Conservation (phyloP, 30 jellyfish, hydroid and myxozoan genomes). For the Pseudorhiza aurosa region DNA sequence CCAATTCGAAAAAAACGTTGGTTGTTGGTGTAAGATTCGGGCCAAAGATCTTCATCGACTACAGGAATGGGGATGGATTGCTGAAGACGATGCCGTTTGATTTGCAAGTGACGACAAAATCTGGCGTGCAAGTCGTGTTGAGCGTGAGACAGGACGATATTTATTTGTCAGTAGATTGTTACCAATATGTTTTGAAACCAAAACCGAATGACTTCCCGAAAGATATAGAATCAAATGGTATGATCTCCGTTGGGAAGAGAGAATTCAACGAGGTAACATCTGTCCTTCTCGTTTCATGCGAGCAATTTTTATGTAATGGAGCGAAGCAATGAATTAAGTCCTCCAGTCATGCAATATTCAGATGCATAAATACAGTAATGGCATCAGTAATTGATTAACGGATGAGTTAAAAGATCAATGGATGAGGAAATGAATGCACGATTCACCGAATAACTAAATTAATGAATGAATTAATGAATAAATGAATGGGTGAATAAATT, state of each 20-base stretch:
- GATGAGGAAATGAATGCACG: too few relatives aligned
- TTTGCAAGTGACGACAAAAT: neutral
- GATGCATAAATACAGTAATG: too few relatives aligned
- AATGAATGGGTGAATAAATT: too few relatives aligned
- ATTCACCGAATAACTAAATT: too few relatives aligned
- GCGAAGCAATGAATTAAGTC: too few relatives aligned
- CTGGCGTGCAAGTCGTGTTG: slow-evolving; percentile 13
- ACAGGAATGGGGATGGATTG: slow-evolving; percentile 23
- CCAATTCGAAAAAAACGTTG: slow-evolving; percentile 14
- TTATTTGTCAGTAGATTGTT: slow-evolving; percentile 21
- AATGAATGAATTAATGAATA: too few relatives aligned
- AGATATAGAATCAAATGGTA: neutral
- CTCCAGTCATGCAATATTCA: too few relatives aligned
- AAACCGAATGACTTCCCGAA: slow-evolving; percentile 46
- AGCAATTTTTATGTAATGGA: too few relatives aligned
- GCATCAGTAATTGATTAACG: too few relatives aligned
- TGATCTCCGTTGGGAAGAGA: slow-evolving; percentile 28
- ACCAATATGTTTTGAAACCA: neutral
- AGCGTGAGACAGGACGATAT: slow-evolving; percentile 5
- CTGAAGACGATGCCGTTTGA: slow-evolving; percentile 19
- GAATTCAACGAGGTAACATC: neutral
- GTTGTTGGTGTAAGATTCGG: slow-evolving; percentile 25
- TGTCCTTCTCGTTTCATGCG: too few relatives aligned
- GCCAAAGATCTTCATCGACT: slow-evolving; percentile 3
- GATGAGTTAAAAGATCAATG: too few relatives aligned